Base-by-base conservation (phyloP, 1,140 invertebrate genomes). In the Aphelinus certus region DNA sequence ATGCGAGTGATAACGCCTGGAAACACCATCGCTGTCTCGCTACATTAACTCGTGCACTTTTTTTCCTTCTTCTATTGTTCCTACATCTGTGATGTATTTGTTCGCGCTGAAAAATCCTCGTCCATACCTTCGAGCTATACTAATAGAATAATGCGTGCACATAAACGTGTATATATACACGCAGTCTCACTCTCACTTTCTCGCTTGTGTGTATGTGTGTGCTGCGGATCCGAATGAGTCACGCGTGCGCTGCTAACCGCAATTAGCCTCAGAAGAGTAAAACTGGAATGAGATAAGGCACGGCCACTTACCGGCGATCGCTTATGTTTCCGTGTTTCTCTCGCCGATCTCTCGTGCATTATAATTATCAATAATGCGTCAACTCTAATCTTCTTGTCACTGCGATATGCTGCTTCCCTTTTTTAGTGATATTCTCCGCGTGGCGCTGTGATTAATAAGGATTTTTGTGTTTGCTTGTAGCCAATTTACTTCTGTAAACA, bases 281-380 rank as follows among this genome's bases (percentile, higher is more conserved):
- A 71, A 71, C 66, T 75, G 66, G 68, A 66, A 61, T 75, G 55
- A 75, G 73, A 75, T 70, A 75, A 71, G 68, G 68, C 73, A 71
- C 73, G 68, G 68, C 62, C 67, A 61, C 68, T 75, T 75, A 64
- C 73, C 46, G 45, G 55, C 48, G 7, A 56, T 42, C 10, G 55
- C 73, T 58, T 49, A 43, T 68, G 61, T 70, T 70, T 65, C 61
- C 61, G 66, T 70, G 42, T 66, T 64, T 62, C 47, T 7, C 47
- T 57, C 53, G 45, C 73, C 9, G 47, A 4, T 47, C 49, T 64
- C 49, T 55, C 49, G n/a, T 69, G 46, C 47, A 53, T 75, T 69
- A 47, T 53, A 69, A 42, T 68, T 74, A 75, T 70, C 61, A 75
- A 75, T 75, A 69, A 65, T 65, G 66, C 67, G 66, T 75, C 61